Evolutionary conservation across 1,140 invertebrate species (phyloP), one percentile per base, ranked within the genome.

Genomic region (Drosophila trapezifrons): DNA sequence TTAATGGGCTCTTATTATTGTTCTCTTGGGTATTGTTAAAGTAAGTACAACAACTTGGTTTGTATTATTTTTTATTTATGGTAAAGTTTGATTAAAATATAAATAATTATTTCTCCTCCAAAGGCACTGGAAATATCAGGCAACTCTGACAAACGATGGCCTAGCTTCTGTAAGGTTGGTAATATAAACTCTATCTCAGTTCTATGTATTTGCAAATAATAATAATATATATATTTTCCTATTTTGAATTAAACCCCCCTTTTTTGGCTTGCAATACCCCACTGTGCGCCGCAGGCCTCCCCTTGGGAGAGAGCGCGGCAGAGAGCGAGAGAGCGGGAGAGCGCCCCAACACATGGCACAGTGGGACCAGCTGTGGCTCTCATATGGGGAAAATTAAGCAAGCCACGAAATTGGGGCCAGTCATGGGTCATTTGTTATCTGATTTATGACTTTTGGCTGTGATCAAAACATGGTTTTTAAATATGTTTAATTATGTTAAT

Each of bases 331-430:
- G 29, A 17, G n/a, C 18, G 12, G 10, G 18, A 47, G 64, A 67
- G 64, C n/a, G n/a, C 37, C 27, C n/a, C 27, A 22, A 52, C 65
- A 67, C 20, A 35, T 27, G 62, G 66, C 40, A 70, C 66, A 70
- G 66, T 70, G 66, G 66, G 25, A 2, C 38, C 10, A 15, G 2
- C 9, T 20, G 13, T 27, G 25, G 6, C n/a, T 51, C 12, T 51
- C 5, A 29, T n/a, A 5, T 47, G 15, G 15, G 22, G 4, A 29
- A 47, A 25, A 47, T 22, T n/a, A n/a, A 13, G 46, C 46, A n/a
- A 51, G 4, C 17, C 27, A 32, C 49, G 18, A 51, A 51, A 51
- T 51, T 51, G 49, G 27, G 49, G 17, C 27, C 47, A 32, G 47
- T 18, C 27, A 32, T 18, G 27, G 49, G 49, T 51, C 49, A 51